Percentiles rank a stretch among this genome's conserved stretches.
These are phyloP conservation scores for Dromius quadrimaculatus DNA, from an alignment of 2,888 invertebrate species.

Conservation along the genomic window DNA sequence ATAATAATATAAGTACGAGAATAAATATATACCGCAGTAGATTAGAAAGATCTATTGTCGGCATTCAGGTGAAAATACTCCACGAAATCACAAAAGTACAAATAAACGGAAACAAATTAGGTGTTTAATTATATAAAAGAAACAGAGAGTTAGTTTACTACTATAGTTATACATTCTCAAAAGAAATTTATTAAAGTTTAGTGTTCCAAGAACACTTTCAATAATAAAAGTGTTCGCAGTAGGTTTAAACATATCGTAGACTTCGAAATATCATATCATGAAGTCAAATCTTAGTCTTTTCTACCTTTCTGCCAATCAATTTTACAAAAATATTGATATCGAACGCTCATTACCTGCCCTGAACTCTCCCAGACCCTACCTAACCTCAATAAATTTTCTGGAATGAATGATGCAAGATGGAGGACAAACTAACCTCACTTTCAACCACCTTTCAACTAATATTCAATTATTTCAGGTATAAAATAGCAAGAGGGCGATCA, in stretches of 20 bases:
- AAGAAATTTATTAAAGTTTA: constrained; percentile 45
- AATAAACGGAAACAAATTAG: constrained; percentile 49
- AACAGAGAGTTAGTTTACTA: constrained; percentile 50
- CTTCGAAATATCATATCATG: constrained; percentile 47
- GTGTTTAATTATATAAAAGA: constrained; percentile 41
- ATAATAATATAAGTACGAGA: constrained; percentile 22
- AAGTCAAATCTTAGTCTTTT: too few relatives aligned
- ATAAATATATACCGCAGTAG: constrained; percentile 28
- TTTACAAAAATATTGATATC: not conserved
- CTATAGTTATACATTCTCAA: constrained; percentile 51
- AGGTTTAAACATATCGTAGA: constrained; percentile 48
- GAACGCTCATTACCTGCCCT: constrained; percentile 3
- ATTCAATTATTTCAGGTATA: too few relatives aligned
- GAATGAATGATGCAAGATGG: too few relatives aligned
- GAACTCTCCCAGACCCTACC: not conserved
- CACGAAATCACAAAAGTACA: constrained; percentile 51
- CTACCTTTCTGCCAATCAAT: not conserved
- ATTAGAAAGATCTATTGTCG: constrained; percentile 21
- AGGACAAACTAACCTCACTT: too few relatives aligned
- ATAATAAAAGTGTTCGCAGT: constrained; percentile 47
- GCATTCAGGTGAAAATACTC: constrained; percentile 44
- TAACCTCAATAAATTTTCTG: not conserved
- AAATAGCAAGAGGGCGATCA: too few relatives aligned
- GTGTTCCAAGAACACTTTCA: constrained; percentile 32
- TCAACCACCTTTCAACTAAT: too few relatives aligned